These are phyloP conservation scores for Clusia tigrina DNA, from an alignment of 2,888 invertebrate species.

Conservation along the genomic window DNA sequence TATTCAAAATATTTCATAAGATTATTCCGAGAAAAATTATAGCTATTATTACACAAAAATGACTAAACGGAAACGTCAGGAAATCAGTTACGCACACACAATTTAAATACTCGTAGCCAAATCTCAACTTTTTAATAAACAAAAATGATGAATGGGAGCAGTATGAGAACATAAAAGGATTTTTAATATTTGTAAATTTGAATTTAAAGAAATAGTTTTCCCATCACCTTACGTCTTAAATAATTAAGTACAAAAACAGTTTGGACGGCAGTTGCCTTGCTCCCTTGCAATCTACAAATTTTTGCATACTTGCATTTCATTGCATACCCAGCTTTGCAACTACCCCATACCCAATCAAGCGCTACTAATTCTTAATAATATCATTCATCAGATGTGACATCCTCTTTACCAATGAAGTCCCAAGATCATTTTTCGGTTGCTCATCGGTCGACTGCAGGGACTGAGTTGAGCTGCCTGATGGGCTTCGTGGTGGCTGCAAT, in stretches of 20 bases:
- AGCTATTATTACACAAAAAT: slow-evolving; percentile 31
- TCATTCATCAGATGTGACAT: slow-evolving; percentile 70
- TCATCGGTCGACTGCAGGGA: slow-evolving; percentile 70
- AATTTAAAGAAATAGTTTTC: no score
- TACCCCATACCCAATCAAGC: no score
- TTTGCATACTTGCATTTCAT: no score
- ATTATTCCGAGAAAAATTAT: neutral
- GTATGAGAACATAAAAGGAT: no score
- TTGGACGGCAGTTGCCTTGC: no score
- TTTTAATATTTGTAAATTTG: no score
- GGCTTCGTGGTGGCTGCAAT: slow-evolving; percentile 69
- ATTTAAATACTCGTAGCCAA: slow-evolving; percentile 44
- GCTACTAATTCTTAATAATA: slow-evolving; percentile 58
- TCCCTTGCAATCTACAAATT: no score
- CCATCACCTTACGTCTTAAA: no score
- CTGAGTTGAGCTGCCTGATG: slow-evolving; percentile 76
- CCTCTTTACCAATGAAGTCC: slow-evolving; percentile 79
- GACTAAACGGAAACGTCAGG: slow-evolving; percentile 18
- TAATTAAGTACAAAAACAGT: no score
- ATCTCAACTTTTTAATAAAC: neutral
- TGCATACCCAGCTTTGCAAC: no score
- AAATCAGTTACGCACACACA: slow-evolving; percentile 30
- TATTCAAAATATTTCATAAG: neutral
- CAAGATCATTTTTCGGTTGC: slow-evolving; percentile 64
- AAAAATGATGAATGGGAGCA: no score